Evolutionary conservation across 1,140 invertebrate genomes (phyloP).

Genomic region (Nasonia giraulti): DNA sequence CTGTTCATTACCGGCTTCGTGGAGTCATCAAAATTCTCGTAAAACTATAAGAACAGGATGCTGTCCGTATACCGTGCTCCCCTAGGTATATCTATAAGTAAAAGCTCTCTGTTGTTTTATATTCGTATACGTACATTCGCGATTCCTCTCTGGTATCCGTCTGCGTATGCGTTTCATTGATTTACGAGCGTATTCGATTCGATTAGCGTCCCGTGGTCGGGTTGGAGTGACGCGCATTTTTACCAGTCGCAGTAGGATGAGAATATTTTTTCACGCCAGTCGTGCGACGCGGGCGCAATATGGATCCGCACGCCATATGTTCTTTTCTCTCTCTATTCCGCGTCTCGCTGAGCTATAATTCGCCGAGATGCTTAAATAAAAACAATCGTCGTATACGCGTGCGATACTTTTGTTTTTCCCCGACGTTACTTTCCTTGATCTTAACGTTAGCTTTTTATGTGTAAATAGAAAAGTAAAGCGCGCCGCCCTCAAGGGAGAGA

Average conservation of each 20-base stretch:
- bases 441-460: not conserved
- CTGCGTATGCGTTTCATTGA: not conserved
- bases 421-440: not conserved
- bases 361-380: constrained; percentile 13
- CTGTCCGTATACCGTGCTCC: too few species aligned
- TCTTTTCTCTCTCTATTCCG: not conserved
- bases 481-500: too few species aligned
- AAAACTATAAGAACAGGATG: too few species aligned
- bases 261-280: not conserved
- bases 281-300: not conserved
- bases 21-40: too few species aligned
- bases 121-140: not conserved
- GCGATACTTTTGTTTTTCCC: not conserved
- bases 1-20: too few species aligned
- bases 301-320: not conserved
- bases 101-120: not conserved
- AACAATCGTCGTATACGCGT: not conserved
- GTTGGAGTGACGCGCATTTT: not conserved
- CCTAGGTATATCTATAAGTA: not conserved
- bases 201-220: not conserved
- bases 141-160: not conserved
- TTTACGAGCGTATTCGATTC: constrained; percentile 13
- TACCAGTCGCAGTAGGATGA: not conserved
- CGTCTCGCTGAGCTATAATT: not conserved
- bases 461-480: not conserved